Conservation (phyloP, 2,888 invertebrate species). For the Acrocyrtus sp. region DNA sequence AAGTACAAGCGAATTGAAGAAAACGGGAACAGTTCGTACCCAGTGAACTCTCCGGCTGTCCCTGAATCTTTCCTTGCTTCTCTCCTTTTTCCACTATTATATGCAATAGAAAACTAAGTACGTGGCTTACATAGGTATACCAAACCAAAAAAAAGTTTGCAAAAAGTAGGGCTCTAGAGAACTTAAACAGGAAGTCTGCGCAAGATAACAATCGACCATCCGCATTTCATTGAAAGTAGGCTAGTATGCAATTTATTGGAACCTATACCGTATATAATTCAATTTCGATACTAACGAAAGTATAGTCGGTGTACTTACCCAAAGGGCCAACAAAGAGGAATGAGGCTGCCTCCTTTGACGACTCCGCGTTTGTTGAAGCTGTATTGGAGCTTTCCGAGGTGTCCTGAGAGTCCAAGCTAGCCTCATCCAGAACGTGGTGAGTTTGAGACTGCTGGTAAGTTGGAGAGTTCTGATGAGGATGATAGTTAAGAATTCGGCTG, state of each 20-base stretch:
- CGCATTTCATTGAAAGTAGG: not conserved
- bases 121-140: not conserved
- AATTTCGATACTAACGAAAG: no score
- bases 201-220: not conserved
- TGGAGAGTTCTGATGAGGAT: no score
- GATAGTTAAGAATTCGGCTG: conserved; percentile 2
- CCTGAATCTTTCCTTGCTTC: conserved; percentile 8
- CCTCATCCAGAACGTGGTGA: conserved; percentile 40
- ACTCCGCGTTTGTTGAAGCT: conserved; percentile 13
- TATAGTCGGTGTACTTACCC: conserved; percentile 46
- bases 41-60: conserved; percentile 38
- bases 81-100: no score
- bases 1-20: no score
- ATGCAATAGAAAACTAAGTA: not conserved
- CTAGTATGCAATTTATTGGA: not conserved
- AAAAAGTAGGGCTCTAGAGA: not conserved
- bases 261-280: not conserved
- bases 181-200: not conserved
- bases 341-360: conserved; percentile 17
- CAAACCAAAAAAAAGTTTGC: not conserved
- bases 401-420: conserved; percentile 31
- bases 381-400: conserved; percentile 27
- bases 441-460: not conserved
- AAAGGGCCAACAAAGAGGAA: conserved; percentile 56
- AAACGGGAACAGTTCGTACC: conserved; percentile 26